Evolutionary conservation across 2,797 vertebrate genomes (phyloP), one percentile per base, ranked within the genome.

Genomic region (Prionace glauca): DNA sequence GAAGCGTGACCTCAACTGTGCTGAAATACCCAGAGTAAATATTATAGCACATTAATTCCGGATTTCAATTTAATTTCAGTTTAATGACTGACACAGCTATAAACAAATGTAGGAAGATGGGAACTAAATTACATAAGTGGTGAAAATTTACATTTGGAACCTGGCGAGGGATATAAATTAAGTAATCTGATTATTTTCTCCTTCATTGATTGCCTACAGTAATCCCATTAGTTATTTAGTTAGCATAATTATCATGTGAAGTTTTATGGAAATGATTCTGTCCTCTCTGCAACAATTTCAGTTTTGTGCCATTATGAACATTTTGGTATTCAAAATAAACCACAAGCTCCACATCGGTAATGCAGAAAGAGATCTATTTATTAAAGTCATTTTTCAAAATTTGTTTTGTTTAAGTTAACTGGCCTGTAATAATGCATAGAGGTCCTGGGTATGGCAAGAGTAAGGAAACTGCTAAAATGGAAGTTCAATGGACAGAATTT

Each of bases 121-220:
- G 45, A 88, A 60, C 10, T 88, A 56, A 88, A 88, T 88, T 50
- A 88, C 50, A 41, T 84, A 60, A 60, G 45, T 88, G 86, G 45
- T 88, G 86, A 65, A 91, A 91, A 65, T 91, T n/a, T 65, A n/a
- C 60, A 91, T 65, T 91, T n/a, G 88, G 88, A 91, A 67, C 32
- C n/a, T 91, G 88, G 32, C 36, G 88, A 91, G 14, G 16, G 62
- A 14, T 67, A 20, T 36, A 91, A 62, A 91, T 65, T 91, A 67
- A 62, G 18, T 91, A 29, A 62, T n/a, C 60, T 91, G 60, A 91
- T 91, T 65, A 91, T n/a, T 36, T 87, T 88, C 45, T 29, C 50
- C 88, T 91, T 84, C 81, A 45, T 45, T 91, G 32, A 91, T 36
- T 67, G 88, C 56, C 88, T 65, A 29, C 88, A 91, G 88, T 22